phyloP scores from a whole-genome alignment of 2,888 invertebrate species.

The Nymphalis urticae region DNA sequence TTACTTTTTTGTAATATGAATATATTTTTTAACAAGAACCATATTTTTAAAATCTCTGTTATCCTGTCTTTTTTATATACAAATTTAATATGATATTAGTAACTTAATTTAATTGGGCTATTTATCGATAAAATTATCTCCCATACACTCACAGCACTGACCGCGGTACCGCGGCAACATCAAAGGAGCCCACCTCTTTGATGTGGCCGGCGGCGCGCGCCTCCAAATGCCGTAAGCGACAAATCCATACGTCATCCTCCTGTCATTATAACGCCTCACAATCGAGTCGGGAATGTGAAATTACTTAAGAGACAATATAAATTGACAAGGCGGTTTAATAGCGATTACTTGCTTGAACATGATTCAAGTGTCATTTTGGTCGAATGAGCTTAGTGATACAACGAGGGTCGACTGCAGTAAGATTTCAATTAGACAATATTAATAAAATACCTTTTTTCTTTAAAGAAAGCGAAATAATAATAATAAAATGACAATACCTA shows the following conservation, averaged over 20 bases:
- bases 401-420: constrained; percentile 20
- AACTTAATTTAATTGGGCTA: not conserved
- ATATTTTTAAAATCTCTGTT: too few relatives aligned
- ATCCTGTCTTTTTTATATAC: not conserved
- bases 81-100: not conserved
- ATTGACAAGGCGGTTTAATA: constrained; percentile 77
- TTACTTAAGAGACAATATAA: constrained; percentile 81
- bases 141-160: constrained; percentile 52
- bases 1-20: too few relatives aligned
- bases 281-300: constrained; percentile 77
- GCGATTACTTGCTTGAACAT: constrained; percentile 60
- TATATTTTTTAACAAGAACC: too few relatives aligned
- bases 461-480: too few relatives aligned
- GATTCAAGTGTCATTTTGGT: constrained; percentile 42
- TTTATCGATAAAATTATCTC: constrained; percentile 41
- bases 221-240: constrained; percentile 81
- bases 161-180: constrained; percentile 76
- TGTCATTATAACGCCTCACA: constrained; percentile 82
- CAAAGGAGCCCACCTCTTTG: constrained; percentile 82
- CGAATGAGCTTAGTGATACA: constrained; percentile 25
- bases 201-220: constrained; percentile 81
- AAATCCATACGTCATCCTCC: constrained; percentile 81
- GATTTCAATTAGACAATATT: constrained; percentile 24
- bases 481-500: too few relatives aligned
- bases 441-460: not conserved